phyloP scores from a whole-genome alignment of 2,888 invertebrate species.

The Odontothrips loti region DNA sequence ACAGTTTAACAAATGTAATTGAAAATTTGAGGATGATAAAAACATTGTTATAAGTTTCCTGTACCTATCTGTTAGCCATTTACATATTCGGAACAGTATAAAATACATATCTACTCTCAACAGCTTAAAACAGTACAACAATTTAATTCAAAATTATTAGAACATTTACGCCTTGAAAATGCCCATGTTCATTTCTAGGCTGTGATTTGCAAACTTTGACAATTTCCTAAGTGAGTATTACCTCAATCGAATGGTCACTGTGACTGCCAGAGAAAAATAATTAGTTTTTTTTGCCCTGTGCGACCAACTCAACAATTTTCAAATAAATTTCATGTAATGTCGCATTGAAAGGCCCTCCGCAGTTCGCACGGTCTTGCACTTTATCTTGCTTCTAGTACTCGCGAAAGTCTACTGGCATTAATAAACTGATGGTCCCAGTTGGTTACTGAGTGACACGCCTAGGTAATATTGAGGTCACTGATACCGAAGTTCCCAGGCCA shows the following conservation, averaged over 20 bases:
- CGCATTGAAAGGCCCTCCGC: too few relatives aligned
- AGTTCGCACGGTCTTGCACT: too few relatives aligned
- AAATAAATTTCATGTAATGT: too few relatives aligned
- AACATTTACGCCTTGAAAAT: not conserved
- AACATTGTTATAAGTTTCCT: not conserved
- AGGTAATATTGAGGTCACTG: too few relatives aligned
- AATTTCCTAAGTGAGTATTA: not conserved
- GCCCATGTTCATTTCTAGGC: not conserved
- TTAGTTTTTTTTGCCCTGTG: not conserved
- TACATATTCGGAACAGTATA: not conserved
- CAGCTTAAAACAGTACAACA: not conserved
- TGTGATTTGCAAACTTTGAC: not conserved
- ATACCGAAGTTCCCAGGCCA: too few relatives aligned
- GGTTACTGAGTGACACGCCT: too few relatives aligned
- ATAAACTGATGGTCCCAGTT: too few relatives aligned
- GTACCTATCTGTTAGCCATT: not conserved
- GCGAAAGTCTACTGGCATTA: too few relatives aligned
- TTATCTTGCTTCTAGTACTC: too few relatives aligned
- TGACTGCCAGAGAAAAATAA: not conserved
- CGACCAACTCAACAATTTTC: too few relatives aligned
- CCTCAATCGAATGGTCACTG: not conserved
- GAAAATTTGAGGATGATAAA: conserved; percentile 25
- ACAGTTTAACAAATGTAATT: conserved; percentile 25
- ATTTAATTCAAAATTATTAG: not conserved
- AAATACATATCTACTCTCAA: conserved; percentile 9